Evolutionary conservation across 2,888 invertebrate genomes (phyloP), one percentile per base, ranked within the genome.

Genomic region (Apomyelois bistriatella): DNA sequence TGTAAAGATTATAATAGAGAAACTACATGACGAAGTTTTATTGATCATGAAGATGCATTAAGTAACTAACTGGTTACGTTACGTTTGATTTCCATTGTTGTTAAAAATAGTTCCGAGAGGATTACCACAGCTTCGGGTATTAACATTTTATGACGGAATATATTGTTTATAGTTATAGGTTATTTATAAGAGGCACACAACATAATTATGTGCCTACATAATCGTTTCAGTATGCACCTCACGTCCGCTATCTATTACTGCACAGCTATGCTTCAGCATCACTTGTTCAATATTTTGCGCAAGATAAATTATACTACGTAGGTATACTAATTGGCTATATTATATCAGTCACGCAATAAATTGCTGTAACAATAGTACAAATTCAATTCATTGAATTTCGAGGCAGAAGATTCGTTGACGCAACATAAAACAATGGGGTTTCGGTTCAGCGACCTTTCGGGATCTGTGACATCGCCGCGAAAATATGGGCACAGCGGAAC

Each of bases 401-500:
- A 78, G 76, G 85, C 85, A 87, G 87, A 86, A 76, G 85, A 79
- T 84, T 74, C 76, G 80, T 77, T 89, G 85, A 85, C 84, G 89
- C 87, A 89, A 89, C 76, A 70, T 77, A 73, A 82, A 81, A 89
- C 89, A 89, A 89, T 88, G 79, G 85, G 77, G 76, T 82, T 82
- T 81, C 73, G 73, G 86, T 85, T 87, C 86, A 82, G 70, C 76
- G 85, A 88, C 89, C 88, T 88, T 84, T 84, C 68, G 72, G 76
- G 77, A 82, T 79, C 82, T 84, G 85, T 88, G 88, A 87, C 87
- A 87, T 80, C 81, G 85, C 71, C 70, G 80, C 78, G 78, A 85
- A 87, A 87, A 85, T 87, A 85, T 84, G 81, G 78, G 80, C 79
- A 80, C 78, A 40, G 9, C 40, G 40, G 15, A 22, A 13, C 40